phyloP scores from a whole-genome alignment of 2,888 invertebrate genomes.

The Acronicta aceris region DNA sequence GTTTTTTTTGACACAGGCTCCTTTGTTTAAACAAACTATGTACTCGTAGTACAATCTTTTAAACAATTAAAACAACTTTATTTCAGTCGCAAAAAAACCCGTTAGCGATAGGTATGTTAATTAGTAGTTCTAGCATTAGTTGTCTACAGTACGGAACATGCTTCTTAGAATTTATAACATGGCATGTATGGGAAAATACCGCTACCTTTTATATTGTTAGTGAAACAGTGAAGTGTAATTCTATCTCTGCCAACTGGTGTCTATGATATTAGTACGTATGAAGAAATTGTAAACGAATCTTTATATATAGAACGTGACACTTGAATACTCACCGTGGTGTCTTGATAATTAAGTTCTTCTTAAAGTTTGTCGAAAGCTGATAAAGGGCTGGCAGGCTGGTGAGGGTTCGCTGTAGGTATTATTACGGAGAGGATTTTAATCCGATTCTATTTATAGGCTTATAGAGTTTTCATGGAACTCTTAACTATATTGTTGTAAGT shows the following conservation, averaged over 20 bases:
- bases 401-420: too few relatives aligned
- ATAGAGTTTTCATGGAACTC: too few relatives aligned
- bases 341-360: too few relatives aligned
- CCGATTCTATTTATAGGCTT: too few relatives aligned
- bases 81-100: slow-evolving; percentile 14
- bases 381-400: too few relatives aligned
- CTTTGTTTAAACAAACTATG: slow-evolving; percentile 4
- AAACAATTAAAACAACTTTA: slow-evolving; percentile 4
- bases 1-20: too few relatives aligned
- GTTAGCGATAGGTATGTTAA: slow-evolving; percentile 29
- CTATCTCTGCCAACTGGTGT: slow-evolving; percentile 39
- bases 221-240: slow-evolving; percentile 38
- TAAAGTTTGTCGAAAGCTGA: too few relatives aligned
- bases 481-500: too few relatives aligned
- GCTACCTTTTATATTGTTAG: slow-evolving; percentile 34
- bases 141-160: slow-evolving; percentile 31
- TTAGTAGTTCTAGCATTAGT: slow-evolving; percentile 24
- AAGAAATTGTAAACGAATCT: background rate
- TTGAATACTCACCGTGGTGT: too few relatives aligned
- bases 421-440: too few relatives aligned
- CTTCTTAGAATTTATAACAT: slow-evolving; percentile 47
- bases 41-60: background rate
- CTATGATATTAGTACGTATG: background rate
- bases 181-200: slow-evolving; percentile 45
- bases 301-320: too few relatives aligned